Evolutionary conservation across 2,797 vertebrate genomes (phyloP), one percentile per base, ranked within the genome.

Genomic region (Tokudaia muenninki): DNA sequence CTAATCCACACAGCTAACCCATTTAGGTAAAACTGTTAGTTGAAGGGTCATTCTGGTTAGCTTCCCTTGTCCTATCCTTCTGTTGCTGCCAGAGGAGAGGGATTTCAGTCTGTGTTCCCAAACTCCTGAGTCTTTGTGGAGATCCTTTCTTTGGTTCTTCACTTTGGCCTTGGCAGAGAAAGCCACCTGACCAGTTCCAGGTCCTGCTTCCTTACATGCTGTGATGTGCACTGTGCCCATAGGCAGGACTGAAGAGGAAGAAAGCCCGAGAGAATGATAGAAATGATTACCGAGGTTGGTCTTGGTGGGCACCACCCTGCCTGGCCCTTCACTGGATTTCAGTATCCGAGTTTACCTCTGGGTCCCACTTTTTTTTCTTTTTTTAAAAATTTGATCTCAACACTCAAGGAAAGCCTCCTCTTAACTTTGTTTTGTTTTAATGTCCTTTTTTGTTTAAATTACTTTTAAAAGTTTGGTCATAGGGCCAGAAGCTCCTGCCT

Each of bases 171-270:
- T 57, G 61, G 92, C 59, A 83, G 77, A 67, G 78, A 81, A 93
- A 94, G 96, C 77, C 12, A 37, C 77, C 89, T 55, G 63, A 95
- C 95, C 96, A 74, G 96, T 94, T 97, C 91, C 65, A 57, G 78
- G 93, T 55, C 72, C 65, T 44, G 41, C 79, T 83, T 67, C 22
- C 61, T 83, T 75, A 21, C 10, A 24, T 11, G 72, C 24, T 12
- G 11, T 8, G 44, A 10, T 44, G 41, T n/a, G 80, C 74, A 8
- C n/a, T 0, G n/a, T 6, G 19, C 57, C 22, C 6, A 10, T 24
- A 59, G 80, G 84, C 7, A 37, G 59, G 14, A 37, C 83, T 8
- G 47, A 75, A 75, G 72, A 72, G 55, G 63, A 95, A n/a, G 41
- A 13, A 63, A 67, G 63, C 55, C 11, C 41, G n/a, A 19, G 31